Evolutionary conservation across 2,888 invertebrate genomes (phyloP), one percentile per base, ranked within the genome.

Genomic region (Ophion slaviceki): DNA sequence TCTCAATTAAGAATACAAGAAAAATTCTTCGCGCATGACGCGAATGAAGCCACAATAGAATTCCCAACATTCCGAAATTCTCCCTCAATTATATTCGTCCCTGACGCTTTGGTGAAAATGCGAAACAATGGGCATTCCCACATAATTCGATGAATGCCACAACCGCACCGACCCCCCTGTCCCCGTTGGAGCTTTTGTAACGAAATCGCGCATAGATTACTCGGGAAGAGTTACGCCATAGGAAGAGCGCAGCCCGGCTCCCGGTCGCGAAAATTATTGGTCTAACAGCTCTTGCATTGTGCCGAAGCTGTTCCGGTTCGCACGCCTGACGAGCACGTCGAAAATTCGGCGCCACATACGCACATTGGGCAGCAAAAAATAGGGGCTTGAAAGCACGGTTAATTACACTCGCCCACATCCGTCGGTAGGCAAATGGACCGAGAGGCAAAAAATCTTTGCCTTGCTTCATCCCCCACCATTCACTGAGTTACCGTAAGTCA

Each of bases 181-280:
- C 36, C 17, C 32, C 11, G 1, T 62, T 36, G 20, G 47, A 77
- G 74, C 74, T 68, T 83, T 79, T 74, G 72, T 66, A 57, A 74
- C 17, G n/a, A 79, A 68, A 68, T 75, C 28, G n/a, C 24, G 47
- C 68, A 64, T 67, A 83, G 74, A 83, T 75, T 53, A 70, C 74
- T 28, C n/a, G 62, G 64, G 62, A 28, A 53, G 40, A 80, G 68
- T 82, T 78, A 68, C 59, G 53, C 36, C 24, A 32, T 68, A 75
- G 78, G 47, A 67, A 78, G n/a, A 78, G 32, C 40, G 68, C 24
- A 59, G 67, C 47, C 59, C 28, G 57, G 66, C 32, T 67, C 59
- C 64, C 76, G 80, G 79, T 40, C 75, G 71, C 79, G 68, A 84
- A 84, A 80, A 80, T 84, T 76, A 84, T 75, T 75, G 68, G 57